Conservation (phyloP, 2,797 vertebrate species). For the Phoeniculus purpureus region DNA sequence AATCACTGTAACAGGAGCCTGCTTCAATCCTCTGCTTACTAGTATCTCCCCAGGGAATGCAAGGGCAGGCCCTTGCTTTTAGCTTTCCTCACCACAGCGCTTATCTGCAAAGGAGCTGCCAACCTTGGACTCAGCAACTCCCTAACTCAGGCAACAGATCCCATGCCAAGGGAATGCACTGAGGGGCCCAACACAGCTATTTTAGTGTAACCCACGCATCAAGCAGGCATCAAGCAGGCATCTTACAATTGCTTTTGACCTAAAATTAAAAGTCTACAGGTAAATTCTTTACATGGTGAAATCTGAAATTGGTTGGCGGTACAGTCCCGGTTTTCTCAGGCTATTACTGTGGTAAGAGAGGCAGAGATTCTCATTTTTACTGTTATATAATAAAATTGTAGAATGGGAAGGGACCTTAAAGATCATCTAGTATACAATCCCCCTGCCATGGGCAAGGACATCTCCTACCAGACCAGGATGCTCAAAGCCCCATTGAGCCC, state of each 20-base stretch:
- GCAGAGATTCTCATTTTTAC: not conserved
- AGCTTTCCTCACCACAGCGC: not conserved
- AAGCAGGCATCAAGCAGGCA: not conserved
- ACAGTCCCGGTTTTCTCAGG: not conserved
- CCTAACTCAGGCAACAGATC: not conserved
- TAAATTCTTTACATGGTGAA: not conserved
- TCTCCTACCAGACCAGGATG: no score
- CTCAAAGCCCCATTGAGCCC: no score
- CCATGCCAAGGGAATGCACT: not conserved
- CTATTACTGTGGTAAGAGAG: not conserved
- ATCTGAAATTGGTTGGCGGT: not conserved
- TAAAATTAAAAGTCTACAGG: not conserved
- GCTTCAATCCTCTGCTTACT: not conserved
- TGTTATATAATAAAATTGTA: not conserved
- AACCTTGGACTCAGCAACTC: not conserved
- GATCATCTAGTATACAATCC: no score
- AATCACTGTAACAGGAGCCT: not conserved
- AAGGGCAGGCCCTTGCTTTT: not conserved
- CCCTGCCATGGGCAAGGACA: no score
- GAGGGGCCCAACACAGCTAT: not conserved
- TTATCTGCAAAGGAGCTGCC: not conserved
- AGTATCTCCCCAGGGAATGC: not conserved
- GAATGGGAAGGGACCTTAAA: no score
- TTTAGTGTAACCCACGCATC: fast-evolving
- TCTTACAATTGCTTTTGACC: not conserved